Percentiles rank a stretch among this genome's conserved stretches.
phyloP scores from a whole-genome alignment of 2,113 vertebrate species.

The Helogale parvula region DNA sequence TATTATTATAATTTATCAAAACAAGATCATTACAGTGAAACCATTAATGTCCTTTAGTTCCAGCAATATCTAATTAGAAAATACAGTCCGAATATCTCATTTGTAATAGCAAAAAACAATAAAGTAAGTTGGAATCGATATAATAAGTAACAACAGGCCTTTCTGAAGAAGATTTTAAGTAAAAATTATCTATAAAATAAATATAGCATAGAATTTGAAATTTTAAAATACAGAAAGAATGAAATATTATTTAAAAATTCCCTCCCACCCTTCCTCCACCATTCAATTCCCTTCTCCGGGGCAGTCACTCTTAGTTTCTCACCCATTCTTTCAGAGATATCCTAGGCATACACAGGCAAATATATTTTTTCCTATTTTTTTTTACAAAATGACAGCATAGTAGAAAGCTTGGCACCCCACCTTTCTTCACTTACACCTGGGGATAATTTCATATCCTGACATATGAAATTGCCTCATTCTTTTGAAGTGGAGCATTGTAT shows the following conservation, averaged over 20 bases:
- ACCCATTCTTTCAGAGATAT: background rate
- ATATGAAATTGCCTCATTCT: background rate
- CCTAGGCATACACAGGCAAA: background rate
- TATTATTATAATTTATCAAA: background rate
- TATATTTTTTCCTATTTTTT: background rate
- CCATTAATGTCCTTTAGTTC: background rate
- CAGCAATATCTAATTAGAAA: background rate
- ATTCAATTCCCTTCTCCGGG: background rate
- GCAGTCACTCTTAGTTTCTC: background rate
- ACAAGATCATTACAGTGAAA: background rate
- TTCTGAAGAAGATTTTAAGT: background rate
- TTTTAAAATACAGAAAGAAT: background rate
- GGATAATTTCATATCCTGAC: background rate
- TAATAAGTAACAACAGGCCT: background rate
- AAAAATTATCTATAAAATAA: constrained; percentile 8
- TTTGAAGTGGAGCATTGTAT: background rate
- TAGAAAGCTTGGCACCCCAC: background rate
- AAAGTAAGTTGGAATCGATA: background rate
- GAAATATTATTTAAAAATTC: background rate
- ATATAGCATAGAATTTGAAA: background rate
- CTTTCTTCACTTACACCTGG: background rate
- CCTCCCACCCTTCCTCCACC: background rate
- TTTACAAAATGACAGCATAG: background rate
- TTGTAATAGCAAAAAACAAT: constrained; percentile 11
- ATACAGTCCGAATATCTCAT: background rate